Evolutionary conservation across 2,888 invertebrate species (phyloP).

Genomic region (Scaptomyza polygonia): DNA sequence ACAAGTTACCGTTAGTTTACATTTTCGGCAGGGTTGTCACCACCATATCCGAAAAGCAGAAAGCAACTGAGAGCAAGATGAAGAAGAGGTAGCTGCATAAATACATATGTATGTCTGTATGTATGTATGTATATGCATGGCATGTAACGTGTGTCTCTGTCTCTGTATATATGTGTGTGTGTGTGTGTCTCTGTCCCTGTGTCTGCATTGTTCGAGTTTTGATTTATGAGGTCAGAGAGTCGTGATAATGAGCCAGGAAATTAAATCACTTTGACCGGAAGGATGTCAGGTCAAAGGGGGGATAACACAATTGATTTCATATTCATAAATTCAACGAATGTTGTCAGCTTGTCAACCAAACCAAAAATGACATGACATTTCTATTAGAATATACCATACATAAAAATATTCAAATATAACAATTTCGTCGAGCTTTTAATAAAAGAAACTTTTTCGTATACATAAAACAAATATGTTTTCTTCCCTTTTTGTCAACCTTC

Average conservation of each 20-base stretch:
- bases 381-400: constrained; percentile 26
- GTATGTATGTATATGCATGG: constrained; percentile 59
- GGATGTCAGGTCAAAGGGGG: constrained; percentile 79
- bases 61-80: constrained; percentile 2
- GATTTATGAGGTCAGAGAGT: constrained; percentile 80
- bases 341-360: constrained; percentile 62
- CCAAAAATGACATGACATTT: constrained; percentile 44
- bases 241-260: constrained; percentile 81
- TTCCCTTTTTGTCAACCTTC: background rate
- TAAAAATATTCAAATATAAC: background rate
- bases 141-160: constrained; percentile 67
- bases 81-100: constrained; percentile 22
- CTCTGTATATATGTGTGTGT: constrained; percentile 18
- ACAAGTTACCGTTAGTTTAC: constrained; percentile 80
- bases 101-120: constrained; percentile 43
- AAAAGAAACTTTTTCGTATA: too few species aligned
- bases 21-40: constrained; percentile 72
- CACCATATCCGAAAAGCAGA: constrained; percentile 39
- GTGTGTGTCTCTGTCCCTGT: constrained; percentile 12
- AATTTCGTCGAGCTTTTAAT: too few species aligned
- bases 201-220: constrained; percentile 70
- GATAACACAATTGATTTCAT: constrained; percentile 80
- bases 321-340: constrained; percentile 78
- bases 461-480: background rate
- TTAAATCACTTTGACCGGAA: constrained; percentile 82